Percentiles rank a stretch among this genome's conserved stretches.
These are phyloP conservation scores for Syngnathus typhle DNA, from an alignment of 2,113 vertebrate genomes.

Conservation along the genomic window DNA sequence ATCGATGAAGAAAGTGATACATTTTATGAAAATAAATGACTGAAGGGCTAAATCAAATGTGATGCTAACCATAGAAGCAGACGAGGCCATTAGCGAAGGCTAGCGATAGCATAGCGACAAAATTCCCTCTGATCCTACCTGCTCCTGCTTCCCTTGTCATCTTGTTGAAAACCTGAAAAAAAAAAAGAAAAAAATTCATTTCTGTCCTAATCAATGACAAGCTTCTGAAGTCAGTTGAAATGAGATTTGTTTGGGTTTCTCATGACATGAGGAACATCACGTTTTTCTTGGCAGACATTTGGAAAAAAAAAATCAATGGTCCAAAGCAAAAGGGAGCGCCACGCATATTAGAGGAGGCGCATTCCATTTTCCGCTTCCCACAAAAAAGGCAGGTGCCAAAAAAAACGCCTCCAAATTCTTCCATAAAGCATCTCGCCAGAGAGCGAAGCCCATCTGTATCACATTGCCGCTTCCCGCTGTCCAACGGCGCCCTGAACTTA, in stretches of 20 bases:
- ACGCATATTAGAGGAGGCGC: slow-evolving; percentile 31
- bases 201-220: neutral
- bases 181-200: slow-evolving; percentile 8
- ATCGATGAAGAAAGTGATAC: no score
- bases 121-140: slow-evolving; percentile 69
- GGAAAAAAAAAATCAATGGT: slow-evolving; percentile 11
- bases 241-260: neutral
- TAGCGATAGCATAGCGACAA: neutral
- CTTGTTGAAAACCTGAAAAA: slow-evolving; percentile 73
- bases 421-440: slow-evolving; percentile 23
- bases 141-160: slow-evolving; percentile 59
- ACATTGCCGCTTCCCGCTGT: slow-evolving; percentile 22
- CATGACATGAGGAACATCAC: neutral
- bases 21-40: no score
- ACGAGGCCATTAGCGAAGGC: neutral
- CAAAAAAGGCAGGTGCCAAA: slow-evolving; percentile 14
- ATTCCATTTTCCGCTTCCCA: slow-evolving; percentile 25
- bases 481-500: slow-evolving; percentile 21
- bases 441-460: slow-evolving; percentile 23
- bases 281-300: slow-evolving; percentile 15
- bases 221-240: neutral
- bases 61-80: neutral
- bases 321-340: slow-evolving; percentile 17
- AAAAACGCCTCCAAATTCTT: slow-evolving; percentile 8
- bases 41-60: neutral